Evolutionary conservation across 1,140 invertebrate genomes (phyloP), one percentile per base, ranked within the genome.

Genomic region (Choristoneura fumiferana): DNA sequence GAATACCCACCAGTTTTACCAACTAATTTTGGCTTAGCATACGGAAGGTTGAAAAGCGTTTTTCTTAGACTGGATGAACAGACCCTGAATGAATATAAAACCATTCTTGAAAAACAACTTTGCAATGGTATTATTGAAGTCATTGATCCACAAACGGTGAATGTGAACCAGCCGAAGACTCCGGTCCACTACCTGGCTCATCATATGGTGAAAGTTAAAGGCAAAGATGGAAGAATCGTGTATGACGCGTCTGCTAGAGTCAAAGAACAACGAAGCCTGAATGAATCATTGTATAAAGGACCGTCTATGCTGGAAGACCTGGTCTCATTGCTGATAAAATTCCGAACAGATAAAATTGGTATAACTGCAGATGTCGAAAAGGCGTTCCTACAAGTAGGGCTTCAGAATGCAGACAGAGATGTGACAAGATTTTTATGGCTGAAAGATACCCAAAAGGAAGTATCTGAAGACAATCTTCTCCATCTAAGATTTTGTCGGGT

Each of bases 1-100:
- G 13, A 45, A 4, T 56, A 60, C n/a, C 54, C 59, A 22, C 59
- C 59, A 1, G n/a, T 55, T 5, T 15, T 60, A 36, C 45, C 53
- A 8, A n/a, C 14, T 0, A 60, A 60, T 29, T 60, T 14, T 55
- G 59, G 59, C 2, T 6, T 60, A 14, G 59, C 59, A 0, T 14
- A 34, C 2, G 59, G 59, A 10, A 43, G 59, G n/a, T 15, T 60
- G 14, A 54, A 36, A 10, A 37, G 59, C 13, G 4, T 60, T 10
- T 1, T n/a, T n/a, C n/a, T n/a, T n/a, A n/a, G n/a, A 43, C 4
- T 12, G 17, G 2, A 29, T 36, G 13, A 12, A 35, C 1, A 38
- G 1, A 45, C 29, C 4, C 39, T 60, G 2, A 1, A 40, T 9
- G 34, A 35, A 4, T 60, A 60, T 45, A 14, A 60, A 1, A 8